Evolutionary conservation across 2,113 vertebrate genomes (phyloP).

Genomic region (Trogon melanurus): DNA sequence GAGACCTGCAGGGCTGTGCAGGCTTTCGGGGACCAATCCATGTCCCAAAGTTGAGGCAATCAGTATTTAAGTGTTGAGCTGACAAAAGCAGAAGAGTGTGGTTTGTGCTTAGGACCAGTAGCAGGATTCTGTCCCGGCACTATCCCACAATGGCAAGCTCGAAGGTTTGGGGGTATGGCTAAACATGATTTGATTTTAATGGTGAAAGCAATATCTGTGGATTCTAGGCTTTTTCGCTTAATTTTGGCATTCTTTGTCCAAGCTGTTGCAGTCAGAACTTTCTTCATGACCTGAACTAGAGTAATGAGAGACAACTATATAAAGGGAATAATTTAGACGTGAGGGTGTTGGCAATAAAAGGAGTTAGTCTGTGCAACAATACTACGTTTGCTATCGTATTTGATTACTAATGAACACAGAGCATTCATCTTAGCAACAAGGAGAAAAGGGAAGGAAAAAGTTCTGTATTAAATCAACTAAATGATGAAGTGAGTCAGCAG

Average conservation of each 20-base stretch:
- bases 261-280: not conserved
- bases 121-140: not conserved
- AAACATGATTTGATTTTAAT: not conserved
- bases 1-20: not conserved
- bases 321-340: slow-evolving; percentile 72
- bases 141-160: not conserved
- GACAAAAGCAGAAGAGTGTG: not conserved
- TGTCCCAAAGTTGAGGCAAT: not conserved
- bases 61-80: not conserved
- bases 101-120: not conserved
- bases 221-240: not conserved
- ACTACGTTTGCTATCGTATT: slow-evolving; percentile 69
- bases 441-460: slow-evolving; percentile 52
- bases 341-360: slow-evolving; percentile 57
- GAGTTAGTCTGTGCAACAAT: slow-evolving; percentile 52
- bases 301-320: slow-evolving; percentile 60
- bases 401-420: slow-evolving; percentile 74
- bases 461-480: slow-evolving; percentile 77
- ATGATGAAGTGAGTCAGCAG: slow-evolving; percentile 69
- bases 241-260: slow-evolving; percentile 8
- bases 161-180: not conserved
- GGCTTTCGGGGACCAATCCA: not conserved
- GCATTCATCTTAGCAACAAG: slow-evolving; percentile 68
- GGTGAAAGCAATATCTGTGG: not conserved
- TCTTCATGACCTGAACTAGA: not conserved